These are phyloP conservation scores for Chrysemys picta DNA, from an alignment of 2,113 vertebrate species.

Conservation along the genomic window DNA sequence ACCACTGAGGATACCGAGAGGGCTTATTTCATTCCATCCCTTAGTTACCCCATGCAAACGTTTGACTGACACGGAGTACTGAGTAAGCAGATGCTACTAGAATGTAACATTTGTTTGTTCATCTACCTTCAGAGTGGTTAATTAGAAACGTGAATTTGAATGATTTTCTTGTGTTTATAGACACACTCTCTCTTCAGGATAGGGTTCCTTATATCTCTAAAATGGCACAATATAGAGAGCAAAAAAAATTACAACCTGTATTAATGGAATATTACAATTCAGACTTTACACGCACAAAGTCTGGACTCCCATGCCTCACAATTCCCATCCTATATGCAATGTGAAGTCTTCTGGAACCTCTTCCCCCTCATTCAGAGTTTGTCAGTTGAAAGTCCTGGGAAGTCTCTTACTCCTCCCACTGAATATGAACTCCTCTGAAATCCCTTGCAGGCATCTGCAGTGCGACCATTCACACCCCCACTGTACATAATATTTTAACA, in stretches of 20 bases:
- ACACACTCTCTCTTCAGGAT: not conserved
- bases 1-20: not conserved
- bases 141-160: not conserved
- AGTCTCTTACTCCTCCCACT: slow-evolving; percentile 43
- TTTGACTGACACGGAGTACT: not conserved
- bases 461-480: slow-evolving; percentile 45
- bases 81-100: not conserved
- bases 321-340: not conserved
- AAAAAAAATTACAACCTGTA: not conserved
- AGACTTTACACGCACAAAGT: not conserved
- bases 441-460: slow-evolving; percentile 39
- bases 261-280: not conserved
- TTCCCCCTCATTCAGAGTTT: not conserved
- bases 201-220: not conserved
- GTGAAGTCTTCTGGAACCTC: not conserved
- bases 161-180: not conserved
- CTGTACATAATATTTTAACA: slow-evolving; percentile 25
- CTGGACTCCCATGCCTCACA: not conserved
- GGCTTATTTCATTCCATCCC: not conserved
- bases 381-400: slow-evolving; percentile 50
- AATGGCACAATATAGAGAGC: not conserved
- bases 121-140: not conserved
- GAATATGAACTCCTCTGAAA: slow-evolving; percentile 33
- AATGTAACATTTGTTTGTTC: not conserved
- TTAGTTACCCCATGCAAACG: not conserved